phyloP scores from a whole-genome alignment of 2,888 invertebrate genomes.

The Perizoma affinitatum region DNA sequence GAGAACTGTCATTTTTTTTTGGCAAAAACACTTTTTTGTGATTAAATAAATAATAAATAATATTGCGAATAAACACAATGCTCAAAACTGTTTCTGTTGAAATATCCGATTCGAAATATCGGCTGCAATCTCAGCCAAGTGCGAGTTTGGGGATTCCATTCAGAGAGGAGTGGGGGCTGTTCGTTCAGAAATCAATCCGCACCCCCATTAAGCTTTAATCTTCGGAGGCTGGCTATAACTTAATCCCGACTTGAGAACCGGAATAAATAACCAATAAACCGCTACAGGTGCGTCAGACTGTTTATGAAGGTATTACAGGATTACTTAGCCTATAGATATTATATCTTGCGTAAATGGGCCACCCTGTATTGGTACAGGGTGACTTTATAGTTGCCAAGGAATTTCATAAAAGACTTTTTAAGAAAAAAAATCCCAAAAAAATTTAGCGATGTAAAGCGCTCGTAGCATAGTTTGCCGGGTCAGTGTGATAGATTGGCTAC shows the following conservation, averaged over 20 bases:
- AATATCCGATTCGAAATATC: conserved; percentile 36
- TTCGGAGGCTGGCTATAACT: conserved; percentile 81
- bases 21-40: too few species aligned
- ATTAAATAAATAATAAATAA: neutral
- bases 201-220: conserved; percentile 81
- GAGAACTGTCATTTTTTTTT: too few species aligned
- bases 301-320: conserved; percentile 63
- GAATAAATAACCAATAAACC: conserved; percentile 82
- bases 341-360: conserved; percentile 6
- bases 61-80: neutral
- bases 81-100: neutral
- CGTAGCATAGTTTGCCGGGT: too few species aligned
- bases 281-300: conserved; percentile 74
- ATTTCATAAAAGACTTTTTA: too few species aligned
- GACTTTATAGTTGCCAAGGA: neutral
- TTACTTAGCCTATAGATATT: conserved; percentile 37
- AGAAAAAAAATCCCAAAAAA: too few species aligned
- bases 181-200: conserved; percentile 81
- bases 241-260: conserved; percentile 79
- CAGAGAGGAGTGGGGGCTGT: conserved; percentile 63
- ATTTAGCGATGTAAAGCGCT: too few species aligned
- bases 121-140: conserved; percentile 35
- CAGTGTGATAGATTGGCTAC: too few species aligned
- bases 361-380: conserved; percentile 8
- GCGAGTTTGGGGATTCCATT: conserved; percentile 65